Conservation (phyloP, 2,113 vertebrate species). For the Benitochromis conjunctus region DNA sequence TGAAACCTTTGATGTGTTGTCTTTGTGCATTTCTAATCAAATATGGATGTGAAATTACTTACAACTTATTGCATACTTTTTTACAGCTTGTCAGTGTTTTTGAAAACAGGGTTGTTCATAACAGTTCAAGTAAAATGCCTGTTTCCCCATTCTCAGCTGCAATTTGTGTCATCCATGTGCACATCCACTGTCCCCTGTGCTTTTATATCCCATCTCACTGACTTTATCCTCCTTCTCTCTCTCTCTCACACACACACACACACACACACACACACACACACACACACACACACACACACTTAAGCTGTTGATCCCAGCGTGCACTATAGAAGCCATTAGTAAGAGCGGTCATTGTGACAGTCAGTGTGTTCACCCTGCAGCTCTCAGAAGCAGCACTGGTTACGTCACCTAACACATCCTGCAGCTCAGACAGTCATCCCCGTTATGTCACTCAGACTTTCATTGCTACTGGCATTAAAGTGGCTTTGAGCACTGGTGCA, state of each 20-base stretch:
- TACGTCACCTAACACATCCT: constrained; percentile 9
- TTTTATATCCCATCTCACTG: neutral
- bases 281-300: neutral
- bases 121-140: neutral
- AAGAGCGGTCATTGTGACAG: neutral
- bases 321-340: neutral
- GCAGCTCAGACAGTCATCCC: constrained; percentile 8
- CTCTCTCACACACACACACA: neutral
- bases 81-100: neutral
- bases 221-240: neutral
- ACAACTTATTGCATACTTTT: neutral
- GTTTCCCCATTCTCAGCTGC: neutral
- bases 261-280: neutral
- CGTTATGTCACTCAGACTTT: constrained; percentile 33
- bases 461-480: neutral
- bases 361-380: neutral
- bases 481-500: neutral
- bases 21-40: no score
- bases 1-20: no score
- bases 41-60: neutral
- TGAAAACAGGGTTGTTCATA: neutral
- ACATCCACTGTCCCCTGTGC: neutral
- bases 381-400: neutral
- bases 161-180: neutral
- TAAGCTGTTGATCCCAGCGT: neutral